These are phyloP conservation scores for Phylloscopus trochiloides DNA, from an alignment of 2,113 vertebrate species.

Conservation along the genomic window DNA sequence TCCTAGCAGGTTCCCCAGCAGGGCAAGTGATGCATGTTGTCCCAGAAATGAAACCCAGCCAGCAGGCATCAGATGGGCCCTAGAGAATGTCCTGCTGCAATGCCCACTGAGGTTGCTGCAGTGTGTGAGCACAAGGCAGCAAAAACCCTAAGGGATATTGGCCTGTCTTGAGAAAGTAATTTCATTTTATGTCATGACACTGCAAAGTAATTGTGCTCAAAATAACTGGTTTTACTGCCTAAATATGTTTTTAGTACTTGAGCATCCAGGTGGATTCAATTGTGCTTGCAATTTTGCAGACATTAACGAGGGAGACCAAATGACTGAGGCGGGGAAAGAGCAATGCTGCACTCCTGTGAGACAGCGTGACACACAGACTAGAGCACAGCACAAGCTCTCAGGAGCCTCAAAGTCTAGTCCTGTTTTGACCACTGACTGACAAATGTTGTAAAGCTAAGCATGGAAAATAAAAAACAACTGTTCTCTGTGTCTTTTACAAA, in stretches of 20 bases:
- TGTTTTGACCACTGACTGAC: not conserved
- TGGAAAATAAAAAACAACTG: not conserved
- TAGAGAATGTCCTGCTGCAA: not conserved
- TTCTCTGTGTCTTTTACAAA: not conserved
- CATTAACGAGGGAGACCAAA: not conserved
- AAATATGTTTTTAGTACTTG: slow-evolving; percentile 9
- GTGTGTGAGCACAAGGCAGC: not conserved
- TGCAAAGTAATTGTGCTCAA: not conserved
- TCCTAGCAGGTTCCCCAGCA: not conserved
- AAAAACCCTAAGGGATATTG: not conserved
- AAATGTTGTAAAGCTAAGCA: not conserved
- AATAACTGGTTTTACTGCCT: slow-evolving; percentile 30
- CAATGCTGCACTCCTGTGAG: not conserved
- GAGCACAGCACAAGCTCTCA: not conserved
- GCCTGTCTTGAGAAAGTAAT: not conserved
- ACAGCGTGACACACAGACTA: not conserved
- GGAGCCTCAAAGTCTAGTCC: not conserved
- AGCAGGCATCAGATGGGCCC: not conserved
- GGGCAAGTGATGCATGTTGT: not conserved
- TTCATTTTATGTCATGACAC: not conserved
- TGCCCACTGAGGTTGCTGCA: not conserved
- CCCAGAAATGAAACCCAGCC: not conserved
- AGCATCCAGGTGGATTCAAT: slow-evolving; percentile 15
- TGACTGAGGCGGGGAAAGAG: not conserved
- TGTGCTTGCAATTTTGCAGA: slow-evolving; percentile 25